phyloP scores from a whole-genome alignment of 2,888 invertebrate species.

The Ptychoptera albimana region DNA sequence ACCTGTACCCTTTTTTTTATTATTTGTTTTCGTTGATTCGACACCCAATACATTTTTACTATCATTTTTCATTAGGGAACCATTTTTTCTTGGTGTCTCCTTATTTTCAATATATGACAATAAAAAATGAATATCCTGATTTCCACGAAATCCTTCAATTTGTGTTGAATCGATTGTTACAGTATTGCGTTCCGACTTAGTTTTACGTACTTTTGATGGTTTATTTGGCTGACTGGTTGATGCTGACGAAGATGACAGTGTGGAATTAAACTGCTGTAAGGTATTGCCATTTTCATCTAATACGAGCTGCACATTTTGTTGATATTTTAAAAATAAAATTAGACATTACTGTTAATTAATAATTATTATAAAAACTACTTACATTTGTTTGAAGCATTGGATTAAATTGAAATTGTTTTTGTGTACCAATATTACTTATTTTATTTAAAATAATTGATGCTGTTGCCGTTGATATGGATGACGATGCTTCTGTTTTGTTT shows the following conservation, averaged over 20 bases:
- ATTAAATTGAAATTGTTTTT: too few species aligned
- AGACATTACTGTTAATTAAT: too few species aligned
- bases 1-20: slow-evolving; percentile 12
- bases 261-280: slow-evolving; percentile 38
- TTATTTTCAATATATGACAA: slow-evolving; percentile 53
- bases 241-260: slow-evolving; percentile 31
- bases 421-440: too few species aligned
- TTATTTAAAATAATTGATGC: too few species aligned
- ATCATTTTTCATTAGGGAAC: not conserved
- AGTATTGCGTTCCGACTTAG: slow-evolving; percentile 35
- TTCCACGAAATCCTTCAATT: slow-evolving; percentile 64
- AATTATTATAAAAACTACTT: too few species aligned
- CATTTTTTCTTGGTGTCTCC: slow-evolving; percentile 25
- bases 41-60: too few species aligned
- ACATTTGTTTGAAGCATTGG: too few species aligned
- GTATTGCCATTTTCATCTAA: slow-evolving; percentile 68
- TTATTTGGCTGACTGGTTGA: slow-evolving; percentile 39
- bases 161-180: slow-evolving; percentile 34
- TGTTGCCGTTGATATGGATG: too few species aligned
- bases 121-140: slow-evolving; percentile 59
- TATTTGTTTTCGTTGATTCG: slow-evolving; percentile 17
- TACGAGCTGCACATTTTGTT: not conserved
- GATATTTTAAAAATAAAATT: too few species aligned
- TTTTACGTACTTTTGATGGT: slow-evolving; percentile 43
- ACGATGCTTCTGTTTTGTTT: too few species aligned